A percentile compares a stretch with the other conserved stretches of the same genome.
These are phyloP conservation scores for Rhingia campestris DNA, from an alignment of 2,888 invertebrate genomes.

Conservation along the genomic window DNA sequence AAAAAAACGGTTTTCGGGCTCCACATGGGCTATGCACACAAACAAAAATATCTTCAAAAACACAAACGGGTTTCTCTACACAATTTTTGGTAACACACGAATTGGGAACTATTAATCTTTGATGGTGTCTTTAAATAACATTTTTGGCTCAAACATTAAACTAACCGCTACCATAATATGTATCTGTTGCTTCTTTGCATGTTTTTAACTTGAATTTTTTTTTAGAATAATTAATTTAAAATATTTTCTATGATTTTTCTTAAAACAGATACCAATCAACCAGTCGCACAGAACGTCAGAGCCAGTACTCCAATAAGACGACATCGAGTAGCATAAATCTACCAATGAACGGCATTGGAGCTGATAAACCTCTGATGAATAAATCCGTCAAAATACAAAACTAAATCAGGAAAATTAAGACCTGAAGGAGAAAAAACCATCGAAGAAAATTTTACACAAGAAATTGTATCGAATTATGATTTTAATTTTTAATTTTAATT, in stretches of 20 bases:
- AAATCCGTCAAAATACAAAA: slow-evolving; percentile 54
- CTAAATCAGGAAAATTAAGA: slow-evolving; percentile 3
- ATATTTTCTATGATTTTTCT: slow-evolving; percentile 13
- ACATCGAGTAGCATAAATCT: slow-evolving; percentile 80
- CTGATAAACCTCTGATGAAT: slow-evolving; percentile 79
- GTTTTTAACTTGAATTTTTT: neutral
- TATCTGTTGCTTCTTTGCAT: slow-evolving; percentile 33
- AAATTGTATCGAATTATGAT: too few species aligned
- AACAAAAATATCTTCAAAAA: neutral
- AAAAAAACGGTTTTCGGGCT: slow-evolving; percentile 31
- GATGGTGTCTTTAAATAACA: slow-evolving; percentile 42
- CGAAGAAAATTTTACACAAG: too few species aligned
- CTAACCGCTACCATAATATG: slow-evolving; percentile 54
- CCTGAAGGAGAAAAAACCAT: too few species aligned
- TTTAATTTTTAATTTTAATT: slow-evolving; percentile 2
- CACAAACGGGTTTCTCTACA: slow-evolving; percentile 21
- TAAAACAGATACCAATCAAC: slow-evolving; percentile 78
- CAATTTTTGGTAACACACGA: neutral
- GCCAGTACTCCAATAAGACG: slow-evolving; percentile 82
- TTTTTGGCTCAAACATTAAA: slow-evolving; percentile 6
- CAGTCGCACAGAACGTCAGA: slow-evolving; percentile 80
- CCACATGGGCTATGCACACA: slow-evolving; percentile 22
- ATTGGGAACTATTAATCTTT: neutral
- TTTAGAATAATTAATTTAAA: neutral
- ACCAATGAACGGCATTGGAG: slow-evolving; percentile 74